phyloP scores from a whole-genome alignment of 1,140 invertebrate genomes.

The Lethocerus indicus region DNA sequence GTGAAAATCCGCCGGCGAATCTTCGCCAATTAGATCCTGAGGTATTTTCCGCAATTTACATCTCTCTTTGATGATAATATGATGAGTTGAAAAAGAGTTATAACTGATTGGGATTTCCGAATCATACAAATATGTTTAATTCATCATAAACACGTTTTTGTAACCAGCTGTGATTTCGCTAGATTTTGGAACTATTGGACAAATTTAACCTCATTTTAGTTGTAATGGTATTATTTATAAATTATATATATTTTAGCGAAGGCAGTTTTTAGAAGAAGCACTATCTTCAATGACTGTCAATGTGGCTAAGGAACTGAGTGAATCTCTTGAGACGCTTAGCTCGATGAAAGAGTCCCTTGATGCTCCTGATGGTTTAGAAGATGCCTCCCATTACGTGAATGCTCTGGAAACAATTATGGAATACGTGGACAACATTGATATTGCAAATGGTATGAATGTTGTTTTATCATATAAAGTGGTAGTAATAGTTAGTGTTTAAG shows the following conservation, averaged over 20 bases:
- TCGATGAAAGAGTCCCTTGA: constrained; percentile 1
- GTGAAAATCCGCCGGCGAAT: neutral
- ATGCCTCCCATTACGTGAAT: neutral
- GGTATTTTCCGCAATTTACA: neutral
- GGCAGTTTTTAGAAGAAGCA: constrained; percentile 10
- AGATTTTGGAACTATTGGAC: neutral
- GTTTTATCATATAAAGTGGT: neutral
- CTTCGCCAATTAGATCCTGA: constrained; percentile 4
- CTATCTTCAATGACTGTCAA: constrained; percentile 11
- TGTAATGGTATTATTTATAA: neutral
- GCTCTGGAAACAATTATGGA: constrained; percentile 11
- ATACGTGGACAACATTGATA: constrained; percentile 12
- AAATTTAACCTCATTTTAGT: neutral
- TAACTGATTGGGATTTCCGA: neutral
- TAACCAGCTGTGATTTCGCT: neutral
- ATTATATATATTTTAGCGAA: constrained; percentile 1
- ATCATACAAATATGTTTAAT: neutral
- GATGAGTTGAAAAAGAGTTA: neutral
- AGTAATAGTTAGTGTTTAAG: neutral
- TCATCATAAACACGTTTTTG: neutral
- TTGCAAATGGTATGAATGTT: constrained; percentile 8
- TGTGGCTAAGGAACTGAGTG: constrained; percentile 4
- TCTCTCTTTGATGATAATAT: neutral
- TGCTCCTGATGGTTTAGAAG: neutral
- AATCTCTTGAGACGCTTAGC: constrained; percentile 6